Evolutionary conservation across 2,797 vertebrate species (phyloP).

Genomic region (Pteropus rufus): DNA sequence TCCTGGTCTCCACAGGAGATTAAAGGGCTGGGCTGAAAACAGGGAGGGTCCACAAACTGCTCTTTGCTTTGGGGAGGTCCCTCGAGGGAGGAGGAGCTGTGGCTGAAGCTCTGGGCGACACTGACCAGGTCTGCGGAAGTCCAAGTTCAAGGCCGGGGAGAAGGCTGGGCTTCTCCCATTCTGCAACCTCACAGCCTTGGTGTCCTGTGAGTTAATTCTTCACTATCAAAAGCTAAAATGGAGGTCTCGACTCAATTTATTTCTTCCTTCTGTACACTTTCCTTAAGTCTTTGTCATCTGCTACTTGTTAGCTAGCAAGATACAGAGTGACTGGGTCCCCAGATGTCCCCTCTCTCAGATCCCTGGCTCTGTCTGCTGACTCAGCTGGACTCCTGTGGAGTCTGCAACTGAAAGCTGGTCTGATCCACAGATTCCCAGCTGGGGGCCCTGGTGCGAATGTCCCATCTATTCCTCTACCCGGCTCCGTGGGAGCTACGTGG

Average conservation of each 20-base stretch:
- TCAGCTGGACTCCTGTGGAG: neutral
- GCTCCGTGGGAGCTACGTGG: neutral
- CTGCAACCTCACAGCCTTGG: neutral
- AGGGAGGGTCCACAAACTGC: neutral
- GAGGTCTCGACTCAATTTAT: neutral
- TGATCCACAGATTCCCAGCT: neutral
- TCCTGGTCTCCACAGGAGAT: neutral
- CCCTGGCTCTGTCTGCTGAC: neutral
- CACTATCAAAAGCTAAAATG: neutral
- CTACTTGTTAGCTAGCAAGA: neutral
- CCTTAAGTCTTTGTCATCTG: neutral
- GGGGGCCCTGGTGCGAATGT: accelerated
- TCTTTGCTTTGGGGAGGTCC: neutral
- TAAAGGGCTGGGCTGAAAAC: neutral
- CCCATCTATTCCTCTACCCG: neutral
- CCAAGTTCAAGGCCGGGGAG: neutral
- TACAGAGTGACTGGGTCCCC: neutral
- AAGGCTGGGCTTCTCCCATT: neutral
- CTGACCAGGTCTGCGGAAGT: neutral
- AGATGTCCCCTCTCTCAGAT: neutral
- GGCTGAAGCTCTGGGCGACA: neutral
- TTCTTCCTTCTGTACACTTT: neutral
- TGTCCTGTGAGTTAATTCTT: neutral
- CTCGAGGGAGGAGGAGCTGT: accelerated
- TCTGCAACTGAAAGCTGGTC: neutral